Base-by-base conservation (phyloP, 2,797 vertebrate species). In the Numenius phaeopus region DNA sequence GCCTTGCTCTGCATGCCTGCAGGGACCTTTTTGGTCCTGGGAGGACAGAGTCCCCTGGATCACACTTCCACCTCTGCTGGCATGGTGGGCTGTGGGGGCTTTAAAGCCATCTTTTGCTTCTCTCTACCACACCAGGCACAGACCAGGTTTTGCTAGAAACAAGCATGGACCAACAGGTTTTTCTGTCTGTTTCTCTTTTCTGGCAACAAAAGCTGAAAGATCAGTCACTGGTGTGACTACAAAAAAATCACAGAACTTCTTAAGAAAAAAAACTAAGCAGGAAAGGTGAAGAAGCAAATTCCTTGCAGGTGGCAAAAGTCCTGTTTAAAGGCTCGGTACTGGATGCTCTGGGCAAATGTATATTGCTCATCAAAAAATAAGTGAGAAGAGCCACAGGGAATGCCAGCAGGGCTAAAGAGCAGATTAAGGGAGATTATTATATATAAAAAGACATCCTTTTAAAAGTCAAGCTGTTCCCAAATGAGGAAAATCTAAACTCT, bases 371-470 rank as follows among this genome's bases (percentile, higher is more conserved):
- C 18, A 90, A 72, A 92, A 91, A 89, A 26, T 52, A 70, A 91
- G 22, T 76, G 72, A 71, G 61, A 71, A 90, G 47, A 39, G 65
- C 39, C 42, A n/a, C 30, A 44, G 54, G 65, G 47, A 81, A 94
- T 67, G 54, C 40, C 37, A 58, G 23, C 26, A 37, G 0, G 0
- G 32, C 49, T 90, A 39, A 88, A 72, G 9, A 90, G 6, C 29
- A 69, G 76, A 78, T 88, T 71, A 90, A 91, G 39, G 49, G n/a
- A 90, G 69, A 76, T 93, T 71, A 65, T 71, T 65, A 86, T 20
- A 71, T 52, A 17, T 52, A 79, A 71, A 57, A 91, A 90, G 65
- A 73, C n/a, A 86, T 86, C 40, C 13, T 93, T 92, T 88, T 32
- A 78, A 73, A 91, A 75, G 40, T 66, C n/a, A 85, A 46, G 29